Base-by-base conservation (phyloP, 2,888 invertebrate genomes). In the Stomorhina lunata region DNA sequence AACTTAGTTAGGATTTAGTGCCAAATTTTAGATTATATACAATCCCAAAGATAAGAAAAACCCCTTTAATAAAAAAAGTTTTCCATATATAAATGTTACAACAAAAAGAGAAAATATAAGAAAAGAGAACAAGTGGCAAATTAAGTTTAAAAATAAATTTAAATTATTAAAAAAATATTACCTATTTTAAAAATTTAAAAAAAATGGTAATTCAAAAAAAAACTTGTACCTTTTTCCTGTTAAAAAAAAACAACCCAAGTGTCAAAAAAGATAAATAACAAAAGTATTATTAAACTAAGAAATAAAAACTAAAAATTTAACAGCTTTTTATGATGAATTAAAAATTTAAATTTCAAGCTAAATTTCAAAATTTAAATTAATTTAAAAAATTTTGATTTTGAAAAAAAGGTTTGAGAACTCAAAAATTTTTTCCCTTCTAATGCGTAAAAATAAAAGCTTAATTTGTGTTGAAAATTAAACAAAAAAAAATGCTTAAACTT, bases 211-310 rank as follows among this genome's bases (percentile, higher is more conserved):
- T 50, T 25, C n/a, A 29, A 17, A 57, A 59, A 77, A 81, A 66
- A 82, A 66, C 75, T 71, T 76, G 82, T 82, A 82, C 82, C 82
- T 82, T 82, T 81, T 75, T 76, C 71, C 66, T 66, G 71, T 82
- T 82, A 81, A 55, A 72, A 45, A 55, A 66, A 69, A 71, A 61
- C 32, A 66, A 53, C 40, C 65, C 37, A 79, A 79, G 75, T 79
- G 75, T 76, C 66, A 77, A 77, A 77, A 10, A 45, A 59, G 48
- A 78, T 80, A 85, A 86, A 84, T 83, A 85, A 86, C 86, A 84
- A 87, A 87, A 86, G 81, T 71, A 86, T 85, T 83, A 88, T 85
- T 88, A 66, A 63, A 45, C 17, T 29, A 50, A 25, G 22, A 10
- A 50, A 25, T 32, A 12, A 25, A 37, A 50, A 50, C 15, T 27